Evolutionary conservation across 2,888 invertebrate species (phyloP), one percentile per base, ranked within the genome.

Genomic region (Liopterus haemorrhoidalis): DNA sequence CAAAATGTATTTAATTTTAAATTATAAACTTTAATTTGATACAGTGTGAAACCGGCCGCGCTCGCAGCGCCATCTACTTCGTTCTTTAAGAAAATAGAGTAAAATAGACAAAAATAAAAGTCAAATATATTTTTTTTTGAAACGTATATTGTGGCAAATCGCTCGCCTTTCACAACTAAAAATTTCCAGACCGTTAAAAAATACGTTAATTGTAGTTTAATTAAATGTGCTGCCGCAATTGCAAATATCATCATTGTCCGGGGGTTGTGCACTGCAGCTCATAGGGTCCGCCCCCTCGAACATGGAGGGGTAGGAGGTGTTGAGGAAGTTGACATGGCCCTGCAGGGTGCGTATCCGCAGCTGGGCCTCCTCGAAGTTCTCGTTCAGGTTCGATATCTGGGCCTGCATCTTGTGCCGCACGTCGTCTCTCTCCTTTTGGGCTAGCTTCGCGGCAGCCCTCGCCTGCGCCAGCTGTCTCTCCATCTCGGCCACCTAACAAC

Each of bases 401-500:
- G 76, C 70, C 56, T 82, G 81, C 77, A 82, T 80, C 49, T 79
- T 76, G 59, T 81, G 79, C 39, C 82, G 72, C 58, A 70, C 71
- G 53, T 82, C 82, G 54, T 82, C 81, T 35, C 81, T 71, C 45
- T 82, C 82, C 57, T 79, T 81, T 56, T 82, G 80, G 0, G 79
- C 78, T 1, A 76, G 70, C 57, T 72, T 73, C 1, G 81, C 79
- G 53, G 75, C 73, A 2, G 82, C 82, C 46, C 81, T 71, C 36
- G 76, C 72, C 16, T 76, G 72, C 0, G 80, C 82, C 46, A 84
- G 59, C 57, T 82, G 80, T 38, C 78, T 68, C 59, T 84, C 83
- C 61, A 83, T 62, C 54, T 82, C 82, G 2, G 76, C 75, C 35
- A 82, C n/a, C n/a, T n/a, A n/a, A n/a, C n/a, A n/a, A n/a, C n/a